Base-by-base conservation (phyloP, 2,888 invertebrate species). In the Arrhopalites spinosus region DNA sequence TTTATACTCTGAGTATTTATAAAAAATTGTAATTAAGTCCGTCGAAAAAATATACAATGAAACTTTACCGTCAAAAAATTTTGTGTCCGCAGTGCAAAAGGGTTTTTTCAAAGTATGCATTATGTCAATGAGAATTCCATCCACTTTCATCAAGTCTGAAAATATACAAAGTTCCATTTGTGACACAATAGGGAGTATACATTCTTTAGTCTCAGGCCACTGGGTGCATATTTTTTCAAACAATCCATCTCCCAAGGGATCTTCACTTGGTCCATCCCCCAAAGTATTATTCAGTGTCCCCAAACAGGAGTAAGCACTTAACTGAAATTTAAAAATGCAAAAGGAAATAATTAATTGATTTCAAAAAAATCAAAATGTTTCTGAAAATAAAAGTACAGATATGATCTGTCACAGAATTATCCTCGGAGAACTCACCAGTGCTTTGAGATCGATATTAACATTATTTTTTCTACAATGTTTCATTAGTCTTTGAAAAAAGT, bases 91-190 rank as follows among this genome's bases (percentile, higher is more conserved):
- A 13, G 25, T 29, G 20, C 74, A 74, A 13, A 74, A 25, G 1
- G 67, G 67, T 59, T 66, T 56, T 20, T 53, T 20, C n/a, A 74
- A 20, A 8, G 25, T n/a, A 23, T 29, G n/a, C 1, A 68, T 7
- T 8, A 67, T 67, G 17, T 67, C 74, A 0, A 50, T 43, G 2
- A 74, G 30, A 36, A 67, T 53, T 20, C 68, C 68, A 7, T 68
- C 68, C 1, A 74, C 56, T 30, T 74, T n/a, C n/a, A 74, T 3
- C 5, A 36, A 13, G 3, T 67, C 45, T 2, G 29, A 17, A 1
- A 67, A 74, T 36, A 74, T 45, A 36, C 74, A 74, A 20, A 13
- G 2, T 25, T 74, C 74, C 23, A 74, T 7, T 59, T 67, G 53
- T 17, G 3, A 67, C 1, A 74, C 45, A 25, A 67, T 25, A 5